A percentile compares a stretch with the other conserved stretches of the same genome.
These are phyloP conservation scores for Spisula subtruncata DNA, from an alignment of 2,888 invertebrate species.

Conservation along the genomic window DNA sequence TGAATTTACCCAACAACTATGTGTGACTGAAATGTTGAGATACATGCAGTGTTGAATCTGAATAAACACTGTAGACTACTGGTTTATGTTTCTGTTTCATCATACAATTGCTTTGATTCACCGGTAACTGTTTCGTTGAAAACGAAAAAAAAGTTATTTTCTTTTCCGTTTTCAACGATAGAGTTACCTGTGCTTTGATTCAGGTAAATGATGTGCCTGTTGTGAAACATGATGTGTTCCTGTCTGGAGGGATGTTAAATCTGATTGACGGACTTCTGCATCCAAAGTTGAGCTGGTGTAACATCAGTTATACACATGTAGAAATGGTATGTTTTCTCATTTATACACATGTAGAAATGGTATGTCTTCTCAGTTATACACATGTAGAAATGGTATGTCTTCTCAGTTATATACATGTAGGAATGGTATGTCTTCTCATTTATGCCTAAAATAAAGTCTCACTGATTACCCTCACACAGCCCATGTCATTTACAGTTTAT, in stretches of 20 bases:
- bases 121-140: too few species aligned
- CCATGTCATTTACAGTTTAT: too few species aligned
- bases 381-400: neutral
- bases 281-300: conserved; percentile 78
- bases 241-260: conserved; percentile 81
- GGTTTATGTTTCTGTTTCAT: too few species aligned
- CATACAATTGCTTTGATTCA: too few species aligned
- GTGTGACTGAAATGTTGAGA: too few species aligned
- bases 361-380: conserved; percentile 52
- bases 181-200: too few species aligned
- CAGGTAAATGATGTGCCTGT: conserved; percentile 77
- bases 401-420: conserved; percentile 47
- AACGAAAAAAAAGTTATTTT: too few species aligned
- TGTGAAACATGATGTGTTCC: conserved; percentile 74
- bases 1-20: conserved; percentile 66
- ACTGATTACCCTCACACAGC: too few species aligned
- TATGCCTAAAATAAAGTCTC: too few species aligned
- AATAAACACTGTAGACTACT: too few species aligned
- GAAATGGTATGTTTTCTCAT: conserved; percentile 23
- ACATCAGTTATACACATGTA: conserved; percentile 45
- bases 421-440: neutral
- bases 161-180: too few species aligned
- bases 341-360: conserved; percentile 43
- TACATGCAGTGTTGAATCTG: too few species aligned
- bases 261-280: conserved; percentile 76